Evolutionary conservation across 2,888 invertebrate species (phyloP), one percentile per base, ranked within the genome.

Genomic region (Baccha elongata): DNA sequence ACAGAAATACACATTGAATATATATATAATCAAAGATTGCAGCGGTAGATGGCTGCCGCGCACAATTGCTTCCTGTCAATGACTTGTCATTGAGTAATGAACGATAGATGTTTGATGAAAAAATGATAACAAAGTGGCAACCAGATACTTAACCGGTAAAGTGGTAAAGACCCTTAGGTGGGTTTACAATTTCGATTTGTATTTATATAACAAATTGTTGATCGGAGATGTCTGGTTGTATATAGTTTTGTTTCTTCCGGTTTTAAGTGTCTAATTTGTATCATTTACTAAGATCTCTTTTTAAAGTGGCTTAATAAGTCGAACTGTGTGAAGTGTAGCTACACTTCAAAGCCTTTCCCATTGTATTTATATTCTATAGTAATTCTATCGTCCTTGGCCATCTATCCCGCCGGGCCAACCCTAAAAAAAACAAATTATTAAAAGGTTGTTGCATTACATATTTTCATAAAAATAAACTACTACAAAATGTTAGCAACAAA

Each of bases 61-160:
- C 50, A 29, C 75, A 73, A 75, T 65, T 81, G 81, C 46, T 69
- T 75, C 46, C 81, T 76, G 81, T 81, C 81, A 81, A 76, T 81
- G 81, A 81, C 81, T 81, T 81, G 81, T 72, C 81, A 81, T 81
- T 81, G 81, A 81, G 71, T 81, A 76, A 76, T 67, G 71, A 75
- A 65, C 69, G 71, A 75, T 75, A 81, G 71, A 71, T 40, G 46
- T 71, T 69, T 78, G n/a, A 81, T 75, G 60, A 46, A 52, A 65
- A 65, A 81, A 40, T 55, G 71, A 75, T 75, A 71, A 65, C 48
- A 29, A 44, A 65, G 50, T 81, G 64, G n/a, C 71, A 72, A 23
- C n/a, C 48, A 72, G 42, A 67, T 40, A 55, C 76, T 81, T 72
- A 76, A 76, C 71, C 76, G 76, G 50, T 52, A 21, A 64, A 74